phyloP scores from a whole-genome alignment of 30 jellyfish, hydroid and myxozoan genomes.

The Catostylus mosaicus region DNA sequence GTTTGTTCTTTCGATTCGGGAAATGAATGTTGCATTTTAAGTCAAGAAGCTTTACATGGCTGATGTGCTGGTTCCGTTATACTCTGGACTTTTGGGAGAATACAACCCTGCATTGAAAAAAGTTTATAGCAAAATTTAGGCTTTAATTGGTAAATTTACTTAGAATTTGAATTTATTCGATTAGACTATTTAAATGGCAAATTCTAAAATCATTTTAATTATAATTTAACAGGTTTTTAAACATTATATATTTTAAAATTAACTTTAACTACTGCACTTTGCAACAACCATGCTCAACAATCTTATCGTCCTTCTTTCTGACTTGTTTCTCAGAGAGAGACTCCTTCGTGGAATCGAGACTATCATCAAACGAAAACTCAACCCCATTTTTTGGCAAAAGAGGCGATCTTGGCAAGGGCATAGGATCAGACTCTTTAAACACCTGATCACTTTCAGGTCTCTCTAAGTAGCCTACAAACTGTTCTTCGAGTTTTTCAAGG shows the following conservation, averaged over 20 bases:
- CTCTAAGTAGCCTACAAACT: slow-evolving; percentile 67
- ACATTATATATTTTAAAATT: neutral
- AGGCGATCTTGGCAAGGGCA: slow-evolving; percentile 71
- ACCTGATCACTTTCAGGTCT: slow-evolving; percentile 75
- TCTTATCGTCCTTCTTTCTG: slow-evolving; percentile 4
- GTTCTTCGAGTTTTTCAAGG: slow-evolving; percentile 86
- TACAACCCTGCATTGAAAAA: slow-evolving; percentile 68
- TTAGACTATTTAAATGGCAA: no score
- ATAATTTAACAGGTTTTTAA: neutral
- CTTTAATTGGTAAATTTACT: neutral
- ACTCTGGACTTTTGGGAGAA: slow-evolving; percentile 85
- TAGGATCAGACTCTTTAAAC: slow-evolving; percentile 11
- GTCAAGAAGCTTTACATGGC: slow-evolving; percentile 42
- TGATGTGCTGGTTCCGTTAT: slow-evolving; percentile 63
- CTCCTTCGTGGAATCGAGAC: slow-evolving; percentile 26
- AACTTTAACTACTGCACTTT: slow-evolving; percentile 39
- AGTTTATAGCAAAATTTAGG: slow-evolving; percentile 42
- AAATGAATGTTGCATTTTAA: neutral
- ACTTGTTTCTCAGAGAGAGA: slow-evolving; percentile 26
- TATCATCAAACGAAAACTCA: slow-evolving; percentile 58
- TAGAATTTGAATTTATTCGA: neutral
- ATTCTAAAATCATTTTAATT: neutral
- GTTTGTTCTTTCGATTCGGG: neutral
- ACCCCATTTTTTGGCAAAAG: slow-evolving; percentile 27
- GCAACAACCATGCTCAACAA: slow-evolving; percentile 71